Base-by-base conservation (phyloP, 2,113 vertebrate genomes). In the Percopsis transmontana region DNA sequence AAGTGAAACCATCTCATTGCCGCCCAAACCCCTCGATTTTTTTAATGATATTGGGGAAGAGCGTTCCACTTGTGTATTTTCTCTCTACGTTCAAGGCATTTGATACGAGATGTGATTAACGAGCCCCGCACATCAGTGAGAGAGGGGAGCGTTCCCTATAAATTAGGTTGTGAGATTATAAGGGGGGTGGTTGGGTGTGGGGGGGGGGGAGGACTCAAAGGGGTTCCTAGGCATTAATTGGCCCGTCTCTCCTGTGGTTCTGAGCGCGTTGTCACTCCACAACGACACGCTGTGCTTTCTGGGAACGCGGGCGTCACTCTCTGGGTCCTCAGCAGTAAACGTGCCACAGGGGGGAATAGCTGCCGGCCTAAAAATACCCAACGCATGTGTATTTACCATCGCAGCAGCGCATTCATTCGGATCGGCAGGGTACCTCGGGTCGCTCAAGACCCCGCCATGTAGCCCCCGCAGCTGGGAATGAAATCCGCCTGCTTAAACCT, bases 81-180 rank as follows among this genome's bases (percentile, higher is more conserved):
- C 16, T 40, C 59, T 52, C 15, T 78, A 72, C 54, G 51, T 57
- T 73, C 19, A 76, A 39, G 53, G 64, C 67, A 27, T 83, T 76
- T 79, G 83, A 86, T 85, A 50, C 55, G 66, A 81, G 78, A 79
- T 83, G 84, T 83, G 82, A 87, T 87, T 90, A 85, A 87, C 73
- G 79, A 84, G 71, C 66, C 47, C 20, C 68, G 14, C 82, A 53
- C 68, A 70, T 80, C 74, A 67, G 74, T 50, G 1, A 66, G 74
- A 64, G 63, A 68, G 60, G 76, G 67, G 56, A 58, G 19, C 10
- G 23, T 38, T 42, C 51, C 38, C 66, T 51, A 50, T 61, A 66
- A 85, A 86, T 71, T 82, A 73, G 71, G 83, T 72, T 80, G 77
- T 82, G 74, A 81, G 85, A 81, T 86, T 86, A 82, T 68, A 56